Conservation (phyloP, 2,888 invertebrate genomes). For the Lottia scabra region DNA sequence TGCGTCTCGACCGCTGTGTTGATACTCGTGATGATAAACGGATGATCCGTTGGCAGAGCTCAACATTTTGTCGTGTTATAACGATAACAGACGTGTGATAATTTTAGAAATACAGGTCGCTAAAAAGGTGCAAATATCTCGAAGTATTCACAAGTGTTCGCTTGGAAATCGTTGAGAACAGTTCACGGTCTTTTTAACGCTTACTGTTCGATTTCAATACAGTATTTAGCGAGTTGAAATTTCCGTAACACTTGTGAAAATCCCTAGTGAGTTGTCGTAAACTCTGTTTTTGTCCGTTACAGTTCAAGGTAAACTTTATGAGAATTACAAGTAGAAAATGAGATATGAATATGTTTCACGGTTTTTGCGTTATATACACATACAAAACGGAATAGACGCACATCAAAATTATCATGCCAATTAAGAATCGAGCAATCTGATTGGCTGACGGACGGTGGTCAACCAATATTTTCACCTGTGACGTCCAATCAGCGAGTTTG, state of each 20-base stretch:
- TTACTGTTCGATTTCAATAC: neutral
- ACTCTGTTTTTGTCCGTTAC: no score
- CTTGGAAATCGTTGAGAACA: neutral
- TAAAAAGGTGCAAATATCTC: neutral
- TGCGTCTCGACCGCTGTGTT: neutral
- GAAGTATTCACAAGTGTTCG: neutral
- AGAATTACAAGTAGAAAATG: neutral
- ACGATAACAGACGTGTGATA: neutral
- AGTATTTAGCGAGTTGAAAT: neutral
- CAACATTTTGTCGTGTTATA: neutral
- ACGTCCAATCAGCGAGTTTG: neutral
- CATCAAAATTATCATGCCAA: neutral
- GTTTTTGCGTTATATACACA: no score
- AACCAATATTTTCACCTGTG: neutral
- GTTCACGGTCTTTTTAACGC: neutral
- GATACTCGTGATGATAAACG: neutral
- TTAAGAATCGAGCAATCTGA: neutral
- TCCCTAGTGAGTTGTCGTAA: no score
- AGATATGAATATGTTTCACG: no score
- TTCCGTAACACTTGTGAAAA: no score
- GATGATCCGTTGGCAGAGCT: neutral
- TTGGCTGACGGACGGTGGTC: neutral
- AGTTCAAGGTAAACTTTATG: neutral
- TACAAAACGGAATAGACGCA: no score
- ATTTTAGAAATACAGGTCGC: neutral